These are phyloP conservation scores for Amphilophus citrinellus DNA, from an alignment of 2,113 vertebrate genomes.

Conservation along the genomic window DNA sequence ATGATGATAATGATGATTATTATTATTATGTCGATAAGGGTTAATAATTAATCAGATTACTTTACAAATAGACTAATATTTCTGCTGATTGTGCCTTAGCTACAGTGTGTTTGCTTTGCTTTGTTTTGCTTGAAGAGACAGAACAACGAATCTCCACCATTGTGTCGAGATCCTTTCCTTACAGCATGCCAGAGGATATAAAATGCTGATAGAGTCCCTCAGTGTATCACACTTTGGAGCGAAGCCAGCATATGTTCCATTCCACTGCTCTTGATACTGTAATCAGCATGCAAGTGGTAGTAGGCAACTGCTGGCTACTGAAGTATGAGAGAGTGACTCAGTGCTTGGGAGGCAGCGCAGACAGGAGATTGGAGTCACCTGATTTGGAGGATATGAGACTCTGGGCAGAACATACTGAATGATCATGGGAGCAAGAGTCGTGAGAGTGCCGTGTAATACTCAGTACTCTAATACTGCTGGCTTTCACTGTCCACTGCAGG, in stretches of 20 bases:
- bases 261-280: constrained; percentile 69
- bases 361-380: constrained; percentile 63
- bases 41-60: constrained; percentile 1
- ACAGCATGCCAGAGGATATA: constrained; percentile 43
- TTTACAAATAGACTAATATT: not conserved
- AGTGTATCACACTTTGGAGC: constrained; percentile 55
- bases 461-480: constrained; percentile 17
- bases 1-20: not conserved
- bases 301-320: constrained; percentile 41
- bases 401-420: constrained; percentile 36
- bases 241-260: constrained; percentile 60
- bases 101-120: constrained; percentile 14
- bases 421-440: constrained; percentile 32
- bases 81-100: constrained; percentile 3
- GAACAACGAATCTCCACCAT: constrained; percentile 7
- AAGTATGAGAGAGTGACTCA: constrained; percentile 53
- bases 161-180: constrained; percentile 34
- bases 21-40: not conserved
- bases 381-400: constrained; percentile 64
- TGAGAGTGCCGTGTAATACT: constrained; percentile 16
- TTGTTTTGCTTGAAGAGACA: constrained; percentile 32
- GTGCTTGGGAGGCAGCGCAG: constrained; percentile 7
- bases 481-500: constrained; percentile 11
- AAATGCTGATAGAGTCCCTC: constrained; percentile 56
- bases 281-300: constrained; percentile 67